Evolutionary conservation across 2,888 invertebrate species (phyloP).

Genomic region (Elmis aenea): DNA sequence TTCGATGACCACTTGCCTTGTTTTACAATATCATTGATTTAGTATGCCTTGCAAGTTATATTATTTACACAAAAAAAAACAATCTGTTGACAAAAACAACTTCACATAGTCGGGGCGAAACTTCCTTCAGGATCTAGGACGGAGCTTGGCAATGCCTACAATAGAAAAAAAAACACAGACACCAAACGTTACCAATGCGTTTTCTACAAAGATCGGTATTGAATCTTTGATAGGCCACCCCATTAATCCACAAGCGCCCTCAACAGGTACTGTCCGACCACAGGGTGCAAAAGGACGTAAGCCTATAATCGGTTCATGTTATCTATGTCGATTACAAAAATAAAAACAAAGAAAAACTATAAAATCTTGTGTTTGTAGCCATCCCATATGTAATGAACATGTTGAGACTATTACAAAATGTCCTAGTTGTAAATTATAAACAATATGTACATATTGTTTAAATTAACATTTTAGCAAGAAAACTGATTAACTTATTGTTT

Average conservation of each 20-base stretch:
- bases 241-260: too few species aligned
- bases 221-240: conserved; percentile 2
- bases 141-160: conserved; percentile 3
- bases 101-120: neutral
- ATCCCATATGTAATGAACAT: conserved; percentile 2
- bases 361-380: conserved; percentile 1
- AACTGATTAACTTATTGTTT: too few species aligned
- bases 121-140: conserved; percentile 5
- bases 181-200: too few species aligned
- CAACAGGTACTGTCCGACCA: too few species aligned
- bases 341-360: conserved; percentile 4
- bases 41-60: conserved; percentile 6
- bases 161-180: conserved; percentile 1
- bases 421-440: too few species aligned
- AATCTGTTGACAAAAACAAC: conserved; percentile 1
- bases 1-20: conserved; percentile 17
- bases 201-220: conserved; percentile 2
- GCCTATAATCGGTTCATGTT: too few species aligned
- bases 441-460: too few species aligned
- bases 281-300: too few species aligned
- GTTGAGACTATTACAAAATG: conserved; percentile 4
- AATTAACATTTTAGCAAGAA: too few species aligned
- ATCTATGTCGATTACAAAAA: conserved; percentile 1
- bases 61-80: conserved; percentile 7
- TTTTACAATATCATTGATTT: too few species aligned